A percentile compares a stretch with the other conserved stretches of the same genome.
Conservation (phyloP, 2,113 vertebrate species). For the Microcebus lehilahytsara region DNA sequence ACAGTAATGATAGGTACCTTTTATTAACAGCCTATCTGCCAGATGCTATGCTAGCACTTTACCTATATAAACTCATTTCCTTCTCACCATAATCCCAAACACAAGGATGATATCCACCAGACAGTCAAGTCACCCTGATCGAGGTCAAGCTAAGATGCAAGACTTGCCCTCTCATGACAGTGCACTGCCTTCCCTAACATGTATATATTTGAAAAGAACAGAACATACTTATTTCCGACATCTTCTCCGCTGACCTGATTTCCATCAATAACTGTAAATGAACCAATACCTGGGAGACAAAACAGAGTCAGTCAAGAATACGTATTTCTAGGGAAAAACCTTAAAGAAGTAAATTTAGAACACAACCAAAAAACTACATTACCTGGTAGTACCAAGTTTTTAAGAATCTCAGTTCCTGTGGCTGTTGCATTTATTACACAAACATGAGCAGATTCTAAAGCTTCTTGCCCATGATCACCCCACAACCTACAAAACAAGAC, state of each 20-base stretch:
- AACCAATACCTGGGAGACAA: conserved; percentile 91
- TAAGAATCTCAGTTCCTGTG: conserved; percentile 96
- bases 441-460: conserved; percentile 94
- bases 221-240: conserved; percentile 95
- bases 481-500: conserved; percentile 87
- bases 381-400: conserved; percentile 98
- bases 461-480: conserved; percentile 98
- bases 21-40: neutral
- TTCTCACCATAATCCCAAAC: neutral
- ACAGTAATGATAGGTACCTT: neutral
- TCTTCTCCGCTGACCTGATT: conserved; percentile 94
- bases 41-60: neutral
- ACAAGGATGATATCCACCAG: neutral
- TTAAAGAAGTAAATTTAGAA: conserved; percentile 17
- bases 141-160: neutral
- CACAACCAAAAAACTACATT: neutral
- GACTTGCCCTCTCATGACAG: neutral
- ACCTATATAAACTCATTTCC: neutral
- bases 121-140: neutral
- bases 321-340: neutral
- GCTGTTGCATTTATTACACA: conserved; percentile 96
- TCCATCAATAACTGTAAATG: conserved; percentile 97
- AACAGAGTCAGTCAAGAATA: neutral
- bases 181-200: neutral
- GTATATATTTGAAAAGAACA: conserved; percentile 51